phyloP scores from a whole-genome alignment of 2,113 vertebrate genomes.

The Chionodraco myersi region DNA sequence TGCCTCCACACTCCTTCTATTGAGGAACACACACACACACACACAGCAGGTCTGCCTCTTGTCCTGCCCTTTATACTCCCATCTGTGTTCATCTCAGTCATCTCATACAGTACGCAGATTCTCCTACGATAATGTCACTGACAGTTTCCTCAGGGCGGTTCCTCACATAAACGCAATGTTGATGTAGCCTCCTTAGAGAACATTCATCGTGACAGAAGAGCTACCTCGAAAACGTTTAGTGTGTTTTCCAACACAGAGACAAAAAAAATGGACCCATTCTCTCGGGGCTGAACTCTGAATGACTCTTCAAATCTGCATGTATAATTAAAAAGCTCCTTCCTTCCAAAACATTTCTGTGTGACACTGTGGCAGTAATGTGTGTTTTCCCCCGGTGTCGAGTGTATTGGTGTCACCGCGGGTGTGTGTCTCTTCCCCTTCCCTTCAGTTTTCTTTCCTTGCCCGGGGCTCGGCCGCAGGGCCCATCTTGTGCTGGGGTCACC shows the following conservation, averaged over 20 bases:
- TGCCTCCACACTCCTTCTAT: conserved; percentile 40
- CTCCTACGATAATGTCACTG: conserved; percentile 62
- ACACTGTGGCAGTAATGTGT: conserved; percentile 18
- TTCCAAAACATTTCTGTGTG: conserved; percentile 62
- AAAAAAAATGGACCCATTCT: conserved; percentile 41
- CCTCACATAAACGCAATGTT: conserved; percentile 34
- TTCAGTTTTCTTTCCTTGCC: conserved; percentile 58
- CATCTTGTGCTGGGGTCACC: conserved; percentile 68
- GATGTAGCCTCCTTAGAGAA: conserved; percentile 27
- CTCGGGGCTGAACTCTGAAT: conserved; percentile 58
- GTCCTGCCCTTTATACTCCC: conserved; percentile 63
- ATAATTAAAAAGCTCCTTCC: conserved; percentile 60
- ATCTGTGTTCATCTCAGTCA: conserved; percentile 39
- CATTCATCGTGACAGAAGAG: conserved; percentile 33
- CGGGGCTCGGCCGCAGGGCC: conserved; percentile 53
- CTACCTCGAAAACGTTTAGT: conserved; percentile 4
- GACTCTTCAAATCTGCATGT: conserved; percentile 67
- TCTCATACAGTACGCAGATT: conserved; percentile 61
- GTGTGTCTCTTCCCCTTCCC: conserved; percentile 26
- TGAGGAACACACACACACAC: conserved; percentile 14
- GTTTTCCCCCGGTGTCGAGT: not conserved
- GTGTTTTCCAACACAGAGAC: conserved; percentile 5
- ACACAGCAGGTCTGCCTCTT: conserved; percentile 20
- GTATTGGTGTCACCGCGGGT: conserved; percentile 34
- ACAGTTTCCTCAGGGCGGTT: conserved; percentile 44